Evolutionary conservation across 2,888 invertebrate genomes (phyloP).

Genomic region (Heliconius ismenius): DNA sequence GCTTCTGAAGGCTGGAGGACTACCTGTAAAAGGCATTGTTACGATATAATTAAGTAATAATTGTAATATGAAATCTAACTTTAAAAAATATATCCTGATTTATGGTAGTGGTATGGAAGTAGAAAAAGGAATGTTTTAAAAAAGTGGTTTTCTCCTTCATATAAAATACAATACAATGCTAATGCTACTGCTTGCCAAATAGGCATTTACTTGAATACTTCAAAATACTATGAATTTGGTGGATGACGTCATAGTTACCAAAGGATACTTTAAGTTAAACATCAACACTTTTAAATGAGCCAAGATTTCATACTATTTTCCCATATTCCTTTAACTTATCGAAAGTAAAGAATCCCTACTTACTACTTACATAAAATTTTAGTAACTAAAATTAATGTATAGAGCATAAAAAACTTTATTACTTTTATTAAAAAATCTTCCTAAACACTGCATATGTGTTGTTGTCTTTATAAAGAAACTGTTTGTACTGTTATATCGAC

Average conservation of each 20-base stretch:
- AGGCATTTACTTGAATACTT: not conserved
- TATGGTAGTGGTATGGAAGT: too few species aligned
- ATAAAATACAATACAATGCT: too few species aligned
- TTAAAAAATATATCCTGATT: too few species aligned
- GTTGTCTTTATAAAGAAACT: not conserved
- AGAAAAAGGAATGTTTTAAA: too few species aligned
- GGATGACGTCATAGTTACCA: too few species aligned
- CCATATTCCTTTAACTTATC: not conserved
- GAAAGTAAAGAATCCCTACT: not conserved
- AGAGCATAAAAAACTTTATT: not conserved
- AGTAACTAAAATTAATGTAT: not conserved
- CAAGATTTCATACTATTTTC: not conserved
- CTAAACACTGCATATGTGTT: not conserved
- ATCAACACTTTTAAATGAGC: not conserved
- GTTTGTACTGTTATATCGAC: conserved; percentile 1
- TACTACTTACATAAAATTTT: not conserved
- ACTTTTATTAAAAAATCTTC: not conserved
- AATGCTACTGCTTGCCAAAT: too few species aligned
- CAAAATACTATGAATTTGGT: not conserved
- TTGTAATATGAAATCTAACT: too few species aligned
- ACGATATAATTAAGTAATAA: not conserved
- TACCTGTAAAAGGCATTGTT: conserved; percentile 72
- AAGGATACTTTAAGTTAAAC: not conserved
- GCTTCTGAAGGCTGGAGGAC: conserved; percentile 87
- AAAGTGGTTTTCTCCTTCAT: too few species aligned